A percentile compares a stretch with the other conserved stretches of the same genome.
phyloP scores from a whole-genome alignment of 2,888 invertebrate genomes.

The Ganaspis brasiliensis region DNA sequence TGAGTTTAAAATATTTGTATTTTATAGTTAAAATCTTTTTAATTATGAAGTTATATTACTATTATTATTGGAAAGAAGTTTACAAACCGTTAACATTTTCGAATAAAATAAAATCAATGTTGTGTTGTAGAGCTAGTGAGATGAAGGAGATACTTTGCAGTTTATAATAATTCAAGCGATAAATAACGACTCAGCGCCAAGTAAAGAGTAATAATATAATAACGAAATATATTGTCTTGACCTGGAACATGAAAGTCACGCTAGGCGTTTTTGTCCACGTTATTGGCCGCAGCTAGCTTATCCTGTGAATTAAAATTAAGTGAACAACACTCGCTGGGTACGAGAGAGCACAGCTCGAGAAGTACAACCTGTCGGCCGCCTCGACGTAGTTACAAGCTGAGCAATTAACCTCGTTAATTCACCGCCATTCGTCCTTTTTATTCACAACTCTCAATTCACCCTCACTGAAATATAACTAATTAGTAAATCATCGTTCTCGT shows the following conservation, averaged over 20 bases:
- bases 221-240: conserved; percentile 77
- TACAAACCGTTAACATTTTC: too few relatives aligned
- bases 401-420: conserved; percentile 61
- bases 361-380: conserved; percentile 33
- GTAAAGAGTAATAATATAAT: conserved; percentile 74
- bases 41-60: too few relatives aligned
- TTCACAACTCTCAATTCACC: conserved; percentile 28
- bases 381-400: conserved; percentile 45
- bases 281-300: conserved; percentile 67
- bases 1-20: too few relatives aligned
- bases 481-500: conserved; percentile 20
- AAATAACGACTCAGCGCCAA: conserved; percentile 58
- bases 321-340: conserved; percentile 50
- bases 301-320: conserved; percentile 46
- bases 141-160: conserved; percentile 54
- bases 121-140: conserved; percentile 32
- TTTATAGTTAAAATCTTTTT: too few relatives aligned
- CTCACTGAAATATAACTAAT: conserved; percentile 10
- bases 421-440: conserved; percentile 45
- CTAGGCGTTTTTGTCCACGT: conserved; percentile 70
- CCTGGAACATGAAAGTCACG: conserved; percentile 78
- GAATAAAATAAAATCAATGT: too few relatives aligned
- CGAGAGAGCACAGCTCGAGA: conserved; percentile 32
- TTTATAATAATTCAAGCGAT: conserved; percentile 60
- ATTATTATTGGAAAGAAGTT: too few relatives aligned